These are phyloP conservation scores for Baccha elongata DNA, from an alignment of 2,888 invertebrate species.

Conservation along the genomic window DNA sequence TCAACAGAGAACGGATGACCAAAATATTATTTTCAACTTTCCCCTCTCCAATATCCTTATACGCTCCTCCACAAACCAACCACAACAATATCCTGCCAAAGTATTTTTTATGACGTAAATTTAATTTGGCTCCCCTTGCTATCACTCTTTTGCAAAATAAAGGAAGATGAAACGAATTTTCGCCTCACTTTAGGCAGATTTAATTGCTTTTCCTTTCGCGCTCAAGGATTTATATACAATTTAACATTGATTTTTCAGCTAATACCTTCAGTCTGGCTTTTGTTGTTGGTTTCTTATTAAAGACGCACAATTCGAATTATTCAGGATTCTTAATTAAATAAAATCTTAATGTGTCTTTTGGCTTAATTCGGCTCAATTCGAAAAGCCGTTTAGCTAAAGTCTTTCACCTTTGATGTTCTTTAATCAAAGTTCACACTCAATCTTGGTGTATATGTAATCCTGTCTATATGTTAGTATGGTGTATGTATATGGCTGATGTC, in stretches of 20 bases:
- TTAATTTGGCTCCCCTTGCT: conserved; percentile 35
- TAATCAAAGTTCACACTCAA: conserved; percentile 53
- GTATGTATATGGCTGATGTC: neutral
- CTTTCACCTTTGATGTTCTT: conserved; percentile 44
- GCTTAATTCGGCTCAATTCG: conserved; percentile 40
- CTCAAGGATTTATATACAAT: conserved; percentile 40
- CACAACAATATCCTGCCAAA: conserved; percentile 23
- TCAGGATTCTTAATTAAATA: conserved; percentile 57
- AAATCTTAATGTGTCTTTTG: conserved; percentile 48
- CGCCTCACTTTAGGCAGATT: conserved; percentile 49
- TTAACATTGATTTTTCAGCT: conserved; percentile 43
- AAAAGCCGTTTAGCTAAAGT: conserved; percentile 29
- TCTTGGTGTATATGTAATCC: neutral
- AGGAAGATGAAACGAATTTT: conserved; percentile 49
- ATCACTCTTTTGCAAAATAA: neutral
- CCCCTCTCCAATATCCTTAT: neutral
- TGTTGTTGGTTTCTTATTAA: conserved; percentile 3
- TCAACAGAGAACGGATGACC: conserved; percentile 39
- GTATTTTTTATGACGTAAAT: conserved; percentile 42
- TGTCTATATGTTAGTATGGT: neutral
- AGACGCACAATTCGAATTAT: conserved; percentile 16
- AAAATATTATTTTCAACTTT: conserved; percentile 35
- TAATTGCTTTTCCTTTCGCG: conserved; percentile 55
- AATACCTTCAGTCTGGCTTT: neutral
- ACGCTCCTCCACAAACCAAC: neutral